A percentile compares a stretch with the other conserved stretches of the same genome.
Conservation (phyloP, 2,113 vertebrate genomes). For the Epinephelus lanceolatus region DNA sequence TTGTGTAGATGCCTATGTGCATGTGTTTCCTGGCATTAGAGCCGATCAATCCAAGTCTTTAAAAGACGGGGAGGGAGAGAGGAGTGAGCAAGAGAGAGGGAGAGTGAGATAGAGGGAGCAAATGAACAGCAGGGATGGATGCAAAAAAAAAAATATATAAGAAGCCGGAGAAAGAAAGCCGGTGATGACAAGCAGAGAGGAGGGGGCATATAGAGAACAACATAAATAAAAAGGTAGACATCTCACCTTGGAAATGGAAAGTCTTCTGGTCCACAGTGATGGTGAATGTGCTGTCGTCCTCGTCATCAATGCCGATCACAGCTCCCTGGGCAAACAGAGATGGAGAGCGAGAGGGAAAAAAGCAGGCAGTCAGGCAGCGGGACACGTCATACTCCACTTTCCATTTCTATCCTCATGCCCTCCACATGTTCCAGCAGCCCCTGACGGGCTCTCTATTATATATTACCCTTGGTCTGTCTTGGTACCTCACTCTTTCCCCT, state of each 20-base stretch:
- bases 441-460: not conserved
- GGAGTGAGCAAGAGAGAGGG: conserved; percentile 25
- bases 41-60: conserved; percentile 71
- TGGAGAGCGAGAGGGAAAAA: conserved; percentile 7
- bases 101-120: conserved; percentile 34
- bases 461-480: conserved; percentile 41
- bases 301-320: conserved; percentile 99
- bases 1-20: conserved; percentile 56
- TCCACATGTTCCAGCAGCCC: conserved; percentile 52
- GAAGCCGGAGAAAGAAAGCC: conserved; percentile 41
- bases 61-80: conserved; percentile 55
- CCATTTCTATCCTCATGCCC: conserved; percentile 38
- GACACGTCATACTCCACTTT: conserved; percentile 91
- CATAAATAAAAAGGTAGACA: conserved; percentile 53
- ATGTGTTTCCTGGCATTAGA: conserved; percentile 71
- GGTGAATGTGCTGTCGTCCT: conserved; percentile 99
- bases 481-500: conserved; percentile 20
- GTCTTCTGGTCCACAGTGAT: conserved; percentile 99
- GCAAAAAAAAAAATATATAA: conserved; percentile 3
- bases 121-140: conserved; percentile 51
- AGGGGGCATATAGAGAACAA: conserved; percentile 2
- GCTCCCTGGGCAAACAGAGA: conserved; percentile 92
- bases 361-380: conserved; percentile 86
- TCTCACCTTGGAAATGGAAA: conserved; percentile 99
- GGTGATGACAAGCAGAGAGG: conserved; percentile 12